Conservation (phyloP, 2,797 vertebrate genomes). For the Peromyscus melanophrys region DNA sequence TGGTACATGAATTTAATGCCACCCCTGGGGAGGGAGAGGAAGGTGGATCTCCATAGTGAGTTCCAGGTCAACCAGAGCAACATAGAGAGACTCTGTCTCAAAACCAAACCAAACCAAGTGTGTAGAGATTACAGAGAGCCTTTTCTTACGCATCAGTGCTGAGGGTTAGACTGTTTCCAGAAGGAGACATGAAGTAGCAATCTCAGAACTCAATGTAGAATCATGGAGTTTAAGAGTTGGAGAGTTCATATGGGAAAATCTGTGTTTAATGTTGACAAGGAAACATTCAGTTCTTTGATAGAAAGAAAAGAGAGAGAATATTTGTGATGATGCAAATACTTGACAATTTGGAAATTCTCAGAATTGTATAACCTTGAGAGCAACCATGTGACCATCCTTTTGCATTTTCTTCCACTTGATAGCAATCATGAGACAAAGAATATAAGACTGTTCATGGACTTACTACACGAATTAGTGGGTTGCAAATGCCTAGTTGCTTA, state of each 20-base stretch:
- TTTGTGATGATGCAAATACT: neutral
- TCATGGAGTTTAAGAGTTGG: neutral
- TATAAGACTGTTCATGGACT: neutral
- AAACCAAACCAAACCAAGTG: neutral
- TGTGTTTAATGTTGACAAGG: neutral
- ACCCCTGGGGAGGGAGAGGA: neutral
- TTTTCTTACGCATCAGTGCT: neutral
- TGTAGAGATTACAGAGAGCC: neutral
- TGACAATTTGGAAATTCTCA: slow-evolving; percentile 28
- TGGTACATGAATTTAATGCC: neutral
- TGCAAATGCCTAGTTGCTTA: neutral
- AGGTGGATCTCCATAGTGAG: neutral
- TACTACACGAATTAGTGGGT: neutral
- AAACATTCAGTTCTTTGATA: neutral
- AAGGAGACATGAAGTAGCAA: neutral
- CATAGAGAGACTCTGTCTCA: neutral
- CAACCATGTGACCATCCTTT: neutral
- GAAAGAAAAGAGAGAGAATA: neutral
- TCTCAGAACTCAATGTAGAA: neutral
- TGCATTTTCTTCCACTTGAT: neutral
- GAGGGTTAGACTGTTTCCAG: neutral
- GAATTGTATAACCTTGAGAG: slow-evolving; percentile 33
- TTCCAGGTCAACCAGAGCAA: neutral
- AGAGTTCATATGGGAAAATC: slow-evolving; percentile 47
- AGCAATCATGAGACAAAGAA: neutral